Evolutionary conservation across 2,113 vertebrate species (phyloP).

Genomic region (Peromyscus californicus): DNA sequence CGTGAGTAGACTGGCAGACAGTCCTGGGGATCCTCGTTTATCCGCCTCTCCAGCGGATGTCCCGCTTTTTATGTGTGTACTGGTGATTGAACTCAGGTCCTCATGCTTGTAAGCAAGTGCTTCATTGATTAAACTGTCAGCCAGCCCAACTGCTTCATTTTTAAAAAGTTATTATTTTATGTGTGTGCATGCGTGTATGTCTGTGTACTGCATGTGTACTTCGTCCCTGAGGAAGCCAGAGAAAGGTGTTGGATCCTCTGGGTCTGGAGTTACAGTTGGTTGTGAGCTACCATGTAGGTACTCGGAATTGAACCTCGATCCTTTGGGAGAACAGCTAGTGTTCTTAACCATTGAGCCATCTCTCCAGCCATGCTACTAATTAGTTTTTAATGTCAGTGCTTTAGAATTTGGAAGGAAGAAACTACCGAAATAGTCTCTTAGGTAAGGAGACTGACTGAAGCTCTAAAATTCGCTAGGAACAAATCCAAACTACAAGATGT

Average conservation of each 20-base stretch:
- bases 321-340: background rate
- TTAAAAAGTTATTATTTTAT: background rate
- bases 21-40: background rate
- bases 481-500: background rate
- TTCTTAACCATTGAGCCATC: background rate
- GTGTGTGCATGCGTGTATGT: background rate
- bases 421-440: slow-evolving; percentile 12
- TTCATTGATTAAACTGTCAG: background rate
- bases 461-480: slow-evolving; percentile 7
- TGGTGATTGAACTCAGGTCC: background rate
- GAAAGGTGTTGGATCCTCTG: background rate
- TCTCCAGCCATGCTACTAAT: background rate
- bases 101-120: background rate
- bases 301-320: background rate
- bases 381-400: background rate
- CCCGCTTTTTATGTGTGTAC: background rate
- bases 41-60: background rate
- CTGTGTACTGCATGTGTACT: background rate
- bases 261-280: background rate
- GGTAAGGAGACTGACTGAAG: background rate
- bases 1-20: background rate
- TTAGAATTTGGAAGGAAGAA: background rate
- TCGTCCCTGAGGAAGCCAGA: background rate
- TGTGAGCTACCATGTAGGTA: background rate
- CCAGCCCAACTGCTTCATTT: background rate